Conservation (phyloP, 2,888 invertebrate species). For the Noctuana brunneofusca region DNA sequence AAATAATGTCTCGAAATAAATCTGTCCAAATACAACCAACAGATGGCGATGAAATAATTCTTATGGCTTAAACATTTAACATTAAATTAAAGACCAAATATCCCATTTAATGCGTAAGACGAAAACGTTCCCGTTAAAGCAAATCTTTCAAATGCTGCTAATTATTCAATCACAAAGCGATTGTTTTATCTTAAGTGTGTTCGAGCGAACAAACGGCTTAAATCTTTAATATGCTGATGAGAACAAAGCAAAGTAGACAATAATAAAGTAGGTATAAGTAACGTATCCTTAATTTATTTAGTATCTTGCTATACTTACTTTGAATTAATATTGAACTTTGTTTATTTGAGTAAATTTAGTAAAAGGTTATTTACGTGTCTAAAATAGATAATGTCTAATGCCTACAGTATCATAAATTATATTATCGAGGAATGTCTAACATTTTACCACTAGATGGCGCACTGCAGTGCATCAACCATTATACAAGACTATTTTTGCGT, state of each 20-base stretch:
- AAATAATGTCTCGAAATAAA: not conserved
- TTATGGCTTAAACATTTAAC: not conserved
- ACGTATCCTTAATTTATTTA: not conserved
- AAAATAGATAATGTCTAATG: too few relatives aligned
- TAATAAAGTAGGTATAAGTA: not conserved
- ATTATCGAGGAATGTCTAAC: too few relatives aligned
- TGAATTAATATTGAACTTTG: not conserved
- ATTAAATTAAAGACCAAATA: not conserved
- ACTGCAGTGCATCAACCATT: too few relatives aligned
- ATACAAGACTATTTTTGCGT: too few relatives aligned
- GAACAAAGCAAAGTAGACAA: not conserved
- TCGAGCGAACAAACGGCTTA: conserved; percentile 17
- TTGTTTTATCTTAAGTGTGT: conserved; percentile 19
- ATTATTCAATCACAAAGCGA: conserved; percentile 26
- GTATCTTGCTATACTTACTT: not conserved
- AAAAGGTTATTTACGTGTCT: not conserved
- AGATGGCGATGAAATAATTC: not conserved
- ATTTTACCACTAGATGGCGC: too few relatives aligned
- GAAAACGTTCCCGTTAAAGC: conserved; percentile 10
- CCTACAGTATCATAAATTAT: too few relatives aligned
- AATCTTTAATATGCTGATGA: conserved; percentile 12
- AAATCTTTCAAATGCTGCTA: conserved; percentile 15
- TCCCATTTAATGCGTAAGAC: conserved; percentile 7
- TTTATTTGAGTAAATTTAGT: not conserved
- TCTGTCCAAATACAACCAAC: not conserved